Evolutionary conservation across 2,113 vertebrate species (phyloP).

Genomic region (Calidris pygmaea): DNA sequence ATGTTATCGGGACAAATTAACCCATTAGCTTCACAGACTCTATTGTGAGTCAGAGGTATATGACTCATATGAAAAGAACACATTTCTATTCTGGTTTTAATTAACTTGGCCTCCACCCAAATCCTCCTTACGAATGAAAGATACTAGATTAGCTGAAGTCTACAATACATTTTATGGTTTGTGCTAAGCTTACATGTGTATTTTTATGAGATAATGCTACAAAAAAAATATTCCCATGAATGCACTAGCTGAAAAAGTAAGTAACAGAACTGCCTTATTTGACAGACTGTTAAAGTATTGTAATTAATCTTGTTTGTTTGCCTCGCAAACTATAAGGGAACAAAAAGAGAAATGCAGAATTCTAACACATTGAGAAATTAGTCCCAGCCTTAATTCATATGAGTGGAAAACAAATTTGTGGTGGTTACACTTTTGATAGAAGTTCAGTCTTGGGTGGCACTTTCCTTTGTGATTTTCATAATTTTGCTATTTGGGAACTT

Average conservation of each 20-base stretch:
- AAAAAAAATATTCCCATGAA: background rate
- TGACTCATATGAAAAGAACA: slow-evolving; percentile 53
- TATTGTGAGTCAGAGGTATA: slow-evolving; percentile 36
- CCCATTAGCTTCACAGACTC: slow-evolving; percentile 27
- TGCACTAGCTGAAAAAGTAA: background rate
- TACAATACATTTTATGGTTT: slow-evolving; percentile 28
- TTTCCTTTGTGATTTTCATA: background rate
- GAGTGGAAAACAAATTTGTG: background rate
- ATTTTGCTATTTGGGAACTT: background rate
- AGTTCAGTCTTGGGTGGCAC: background rate
- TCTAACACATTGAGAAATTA: background rate
- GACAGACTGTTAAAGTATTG: background rate
- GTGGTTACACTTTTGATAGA: background rate
- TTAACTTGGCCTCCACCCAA: slow-evolving; percentile 45
- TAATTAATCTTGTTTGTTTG: background rate
- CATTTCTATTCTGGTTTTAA: slow-evolving; percentile 41
- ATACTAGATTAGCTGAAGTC: slow-evolving; percentile 13
- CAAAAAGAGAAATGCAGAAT: background rate
- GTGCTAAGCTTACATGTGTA: background rate
- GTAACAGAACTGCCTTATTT: background rate
- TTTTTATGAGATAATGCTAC: slow-evolving; percentile 19
- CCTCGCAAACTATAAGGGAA: background rate
- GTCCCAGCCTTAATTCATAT: background rate
- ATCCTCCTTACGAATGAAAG: slow-evolving; percentile 26
- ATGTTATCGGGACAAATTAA: slow-evolving; percentile 47